Evolutionary conservation across 2,113 vertebrate genomes (phyloP).

Genomic region (Laticauda laticaudata): DNA sequence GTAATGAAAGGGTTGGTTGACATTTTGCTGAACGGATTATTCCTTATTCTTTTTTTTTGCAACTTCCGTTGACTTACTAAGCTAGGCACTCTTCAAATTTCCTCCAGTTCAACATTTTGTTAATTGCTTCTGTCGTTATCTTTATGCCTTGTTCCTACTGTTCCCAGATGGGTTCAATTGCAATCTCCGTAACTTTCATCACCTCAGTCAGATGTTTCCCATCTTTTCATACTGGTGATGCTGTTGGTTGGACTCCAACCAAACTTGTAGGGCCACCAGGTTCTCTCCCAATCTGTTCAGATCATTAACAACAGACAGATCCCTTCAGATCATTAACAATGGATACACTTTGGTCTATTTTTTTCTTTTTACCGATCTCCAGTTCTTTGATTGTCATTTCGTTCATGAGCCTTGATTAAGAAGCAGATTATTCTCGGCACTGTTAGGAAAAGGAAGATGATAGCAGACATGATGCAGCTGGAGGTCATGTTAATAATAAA

Average conservation of each 20-base stretch:
- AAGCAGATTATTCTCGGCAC: not conserved
- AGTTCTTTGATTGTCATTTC: constrained; percentile 37
- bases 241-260: not conserved
- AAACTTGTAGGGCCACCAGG: not conserved
- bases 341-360: constrained; percentile 23
- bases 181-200: not conserved
- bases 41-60: not conserved
- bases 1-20: not conserved
- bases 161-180: not conserved
- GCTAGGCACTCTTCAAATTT: not conserved
- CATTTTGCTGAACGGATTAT: not conserved
- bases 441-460: constrained; percentile 27
- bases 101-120: not conserved
- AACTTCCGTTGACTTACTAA: not conserved
- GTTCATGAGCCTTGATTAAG: constrained; percentile 44
- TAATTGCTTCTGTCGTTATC: not conserved
- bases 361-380: constrained; percentile 45
- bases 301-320: constrained; percentile 40
- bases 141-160: not conserved
- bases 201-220: not conserved
- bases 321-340: constrained; percentile 46
- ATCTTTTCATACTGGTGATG: not conserved
- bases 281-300: constrained; percentile 16
- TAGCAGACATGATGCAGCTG: constrained; percentile 32
- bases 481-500: not conserved